Conservation (phyloP, 1,140 invertebrate genomes). For the Lysiphlebus fabarum region DNA sequence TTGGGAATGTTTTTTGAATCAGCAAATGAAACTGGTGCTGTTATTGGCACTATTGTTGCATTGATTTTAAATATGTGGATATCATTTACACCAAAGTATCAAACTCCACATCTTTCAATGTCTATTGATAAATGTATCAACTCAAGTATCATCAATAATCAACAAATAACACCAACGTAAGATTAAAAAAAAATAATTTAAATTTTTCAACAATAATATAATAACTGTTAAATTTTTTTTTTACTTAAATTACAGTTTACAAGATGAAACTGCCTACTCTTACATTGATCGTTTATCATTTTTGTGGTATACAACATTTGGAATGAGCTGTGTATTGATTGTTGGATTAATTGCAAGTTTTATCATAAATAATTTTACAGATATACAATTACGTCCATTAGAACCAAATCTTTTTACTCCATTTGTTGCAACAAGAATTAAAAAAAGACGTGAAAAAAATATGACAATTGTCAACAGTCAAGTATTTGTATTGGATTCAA, state of each 20-base stretch:
- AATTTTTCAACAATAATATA: background rate
- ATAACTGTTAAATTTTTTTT: slow-evolving; percentile 19
- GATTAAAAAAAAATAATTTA: no score
- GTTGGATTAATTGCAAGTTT: no score
- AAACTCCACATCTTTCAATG: slow-evolving; percentile 57
- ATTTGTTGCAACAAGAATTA: no score
- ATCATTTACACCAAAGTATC: slow-evolving; percentile 76
- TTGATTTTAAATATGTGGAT: slow-evolving; percentile 74
- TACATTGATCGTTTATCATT: no score
- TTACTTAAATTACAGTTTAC: background rate
- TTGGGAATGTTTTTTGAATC: slow-evolving; percentile 70
- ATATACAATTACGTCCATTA: no score
- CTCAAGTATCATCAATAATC: slow-evolving; percentile 23
- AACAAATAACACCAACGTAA: slow-evolving; percentile 5
- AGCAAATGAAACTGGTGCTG: slow-evolving; percentile 70
- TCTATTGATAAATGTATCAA: slow-evolving; percentile 59
- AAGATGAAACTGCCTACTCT: slow-evolving; percentile 25
- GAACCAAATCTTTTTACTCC: no score
- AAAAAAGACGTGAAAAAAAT: background rate
- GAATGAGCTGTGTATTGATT: no score
- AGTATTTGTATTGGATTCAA: no score
- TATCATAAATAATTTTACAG: no score
- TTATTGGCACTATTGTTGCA: slow-evolving; percentile 65
- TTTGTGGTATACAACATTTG: no score
- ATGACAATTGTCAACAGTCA: background rate